These are phyloP conservation scores for Gymnopithys bicolor DNA, from an alignment of 2,797 vertebrate genomes.

Conservation along the genomic window DNA sequence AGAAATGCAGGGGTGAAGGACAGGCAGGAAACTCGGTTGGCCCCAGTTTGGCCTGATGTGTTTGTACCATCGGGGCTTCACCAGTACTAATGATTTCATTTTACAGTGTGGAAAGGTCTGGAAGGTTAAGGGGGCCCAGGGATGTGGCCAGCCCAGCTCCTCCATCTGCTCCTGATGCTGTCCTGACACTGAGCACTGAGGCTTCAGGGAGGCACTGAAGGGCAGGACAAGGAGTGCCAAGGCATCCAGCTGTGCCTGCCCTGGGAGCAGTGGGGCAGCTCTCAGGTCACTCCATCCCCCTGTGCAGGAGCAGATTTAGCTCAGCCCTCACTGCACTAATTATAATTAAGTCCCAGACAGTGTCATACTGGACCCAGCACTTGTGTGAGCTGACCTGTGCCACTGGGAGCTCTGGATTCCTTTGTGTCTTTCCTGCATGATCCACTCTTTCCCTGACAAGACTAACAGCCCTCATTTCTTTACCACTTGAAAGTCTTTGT, in stretches of 20 bases:
- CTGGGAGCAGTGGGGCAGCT: background rate
- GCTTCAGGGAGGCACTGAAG: background rate
- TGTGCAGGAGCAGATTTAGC: background rate
- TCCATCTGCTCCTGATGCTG: background rate
- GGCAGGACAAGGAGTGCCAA: background rate
- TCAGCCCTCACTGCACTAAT: background rate
- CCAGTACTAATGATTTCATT: background rate
- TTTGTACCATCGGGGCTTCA: background rate
- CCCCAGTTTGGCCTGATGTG: background rate
- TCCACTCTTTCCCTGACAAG: background rate
- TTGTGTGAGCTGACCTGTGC: background rate
- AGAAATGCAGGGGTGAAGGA: background rate
- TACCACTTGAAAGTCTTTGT: background rate
- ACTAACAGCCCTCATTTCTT: background rate
- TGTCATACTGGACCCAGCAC: background rate
- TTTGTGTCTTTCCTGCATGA: background rate
- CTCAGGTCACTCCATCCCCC: accelerated
- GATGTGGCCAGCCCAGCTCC: background rate
- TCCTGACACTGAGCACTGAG: background rate
- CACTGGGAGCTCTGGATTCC: background rate
- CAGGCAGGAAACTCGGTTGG: background rate
- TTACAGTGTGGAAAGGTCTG: background rate
- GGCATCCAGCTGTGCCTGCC: background rate
- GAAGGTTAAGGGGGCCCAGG: background rate
- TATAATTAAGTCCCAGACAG: background rate